Evolutionary conservation across 2,113 vertebrate species (phyloP).

Genomic region (Amphilophus citrinellus): DNA sequence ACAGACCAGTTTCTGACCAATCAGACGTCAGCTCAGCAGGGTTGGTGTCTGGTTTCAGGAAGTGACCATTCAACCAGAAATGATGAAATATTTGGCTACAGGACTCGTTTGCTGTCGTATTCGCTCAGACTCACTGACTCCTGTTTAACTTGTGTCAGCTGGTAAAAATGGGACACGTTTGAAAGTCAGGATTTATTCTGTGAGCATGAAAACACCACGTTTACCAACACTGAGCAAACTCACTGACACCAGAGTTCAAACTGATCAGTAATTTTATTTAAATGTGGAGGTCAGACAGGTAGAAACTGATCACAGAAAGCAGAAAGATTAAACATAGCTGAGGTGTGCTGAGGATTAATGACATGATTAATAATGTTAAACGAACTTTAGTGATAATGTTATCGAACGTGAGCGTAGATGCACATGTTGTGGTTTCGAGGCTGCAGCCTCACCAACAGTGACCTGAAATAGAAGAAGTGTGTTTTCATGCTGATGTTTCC

Average conservation of each 20-base stretch:
- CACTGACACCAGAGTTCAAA: neutral
- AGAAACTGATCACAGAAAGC: fast-evolving
- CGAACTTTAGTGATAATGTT: no score
- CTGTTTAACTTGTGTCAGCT: no score
- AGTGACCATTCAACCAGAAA: neutral
- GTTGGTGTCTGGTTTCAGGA: neutral
- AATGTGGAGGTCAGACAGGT: neutral
- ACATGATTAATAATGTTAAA: no score
- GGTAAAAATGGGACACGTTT: no score
- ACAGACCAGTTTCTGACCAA: neutral
- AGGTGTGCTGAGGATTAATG: no score
- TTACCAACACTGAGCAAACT: no score
- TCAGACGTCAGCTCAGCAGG: neutral
- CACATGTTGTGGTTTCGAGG: no score
- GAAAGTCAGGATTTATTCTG: neutral
- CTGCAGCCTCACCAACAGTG: neutral
- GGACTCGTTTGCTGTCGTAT: no score
- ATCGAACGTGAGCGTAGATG: no score
- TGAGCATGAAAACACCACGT: no score
- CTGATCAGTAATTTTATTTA: neutral
- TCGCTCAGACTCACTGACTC: no score
- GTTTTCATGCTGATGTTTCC: fast-evolving
- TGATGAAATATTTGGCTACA: neutral
- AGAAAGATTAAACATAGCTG: neutral
- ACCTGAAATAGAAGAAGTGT: no score